A percentile compares a stretch with the other conserved stretches of the same genome.
phyloP scores from a whole-genome alignment of 1,140 invertebrate species.

The Bilobella aurantiaca region DNA sequence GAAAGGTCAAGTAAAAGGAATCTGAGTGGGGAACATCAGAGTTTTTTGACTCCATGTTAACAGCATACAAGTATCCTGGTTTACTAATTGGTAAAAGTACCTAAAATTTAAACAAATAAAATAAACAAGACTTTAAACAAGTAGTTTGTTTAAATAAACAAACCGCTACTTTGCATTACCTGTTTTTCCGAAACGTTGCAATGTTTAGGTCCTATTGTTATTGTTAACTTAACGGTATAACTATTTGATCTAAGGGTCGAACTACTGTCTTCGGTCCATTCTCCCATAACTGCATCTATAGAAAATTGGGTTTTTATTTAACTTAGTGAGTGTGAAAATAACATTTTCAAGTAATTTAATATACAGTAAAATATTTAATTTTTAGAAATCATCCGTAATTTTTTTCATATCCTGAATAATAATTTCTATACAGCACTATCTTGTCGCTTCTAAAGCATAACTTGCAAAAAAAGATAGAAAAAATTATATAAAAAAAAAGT shows the following conservation, averaged over 20 bases:
- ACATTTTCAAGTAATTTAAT: neutral
- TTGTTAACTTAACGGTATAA: constrained; percentile 66
- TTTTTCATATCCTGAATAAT: no score
- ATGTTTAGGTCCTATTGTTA: constrained; percentile 74
- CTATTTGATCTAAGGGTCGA: constrained; percentile 64
- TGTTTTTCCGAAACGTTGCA: constrained; percentile 74
- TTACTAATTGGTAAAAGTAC: constrained; percentile 72
- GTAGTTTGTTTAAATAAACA: neutral
- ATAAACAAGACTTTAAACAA: neutral
- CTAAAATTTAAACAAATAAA: constrained; percentile 43
- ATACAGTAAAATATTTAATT: neutral
- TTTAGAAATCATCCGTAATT: no score
- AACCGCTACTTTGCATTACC: constrained; percentile 42
- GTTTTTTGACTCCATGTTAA: constrained; percentile 73
- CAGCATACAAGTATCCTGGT: constrained; percentile 72
- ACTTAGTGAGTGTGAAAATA: neutral
- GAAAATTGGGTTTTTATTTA: no score
- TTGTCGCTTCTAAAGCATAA: neutral
- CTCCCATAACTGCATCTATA: constrained; percentile 52
- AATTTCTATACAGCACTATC: no score
- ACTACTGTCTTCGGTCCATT: constrained; percentile 55
- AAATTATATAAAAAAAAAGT: neutral
- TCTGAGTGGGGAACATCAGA: constrained; percentile 84
- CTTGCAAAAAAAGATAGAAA: neutral
- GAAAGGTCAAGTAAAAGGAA: constrained; percentile 71